Conservation (phyloP, 2,888 invertebrate genomes). For the Aelia acuminata region DNA sequence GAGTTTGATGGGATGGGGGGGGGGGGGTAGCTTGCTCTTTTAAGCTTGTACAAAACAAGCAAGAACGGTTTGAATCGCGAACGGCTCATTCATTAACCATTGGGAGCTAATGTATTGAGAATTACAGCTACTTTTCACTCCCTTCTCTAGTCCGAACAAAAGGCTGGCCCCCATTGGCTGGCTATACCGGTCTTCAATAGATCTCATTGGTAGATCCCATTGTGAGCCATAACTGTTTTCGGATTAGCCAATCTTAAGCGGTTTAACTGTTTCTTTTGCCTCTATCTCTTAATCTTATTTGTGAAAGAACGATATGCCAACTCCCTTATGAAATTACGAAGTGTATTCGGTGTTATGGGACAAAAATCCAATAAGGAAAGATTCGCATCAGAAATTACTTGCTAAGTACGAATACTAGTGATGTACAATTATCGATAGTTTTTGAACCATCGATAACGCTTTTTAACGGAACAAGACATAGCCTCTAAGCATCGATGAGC, state of each 20-base stretch:
- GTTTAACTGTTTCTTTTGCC: neutral
- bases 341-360: no score
- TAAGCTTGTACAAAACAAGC: neutral
- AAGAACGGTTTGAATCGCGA: neutral
- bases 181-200: neutral
- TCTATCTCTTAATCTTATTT: no score
- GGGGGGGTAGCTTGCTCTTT: neutral
- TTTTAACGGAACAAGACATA: no score
- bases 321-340: no score
- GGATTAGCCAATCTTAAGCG: neutral
- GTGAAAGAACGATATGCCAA: no score
- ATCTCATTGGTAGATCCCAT: conserved; percentile 7
- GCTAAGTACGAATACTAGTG: no score
- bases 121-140: neutral
- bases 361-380: no score
- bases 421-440: no score
- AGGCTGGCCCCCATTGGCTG: neutral
- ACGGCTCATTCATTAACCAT: conserved; percentile 34
- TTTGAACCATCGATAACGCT: no score
- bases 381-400: no score
- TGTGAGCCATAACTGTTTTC: neutral
- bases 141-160: neutral
- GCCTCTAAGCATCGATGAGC: no score
- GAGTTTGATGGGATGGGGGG: no score
- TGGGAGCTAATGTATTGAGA: conserved; percentile 32